Base-by-base conservation (phyloP, 2,797 vertebrate species). In the Falco berigora region DNA sequence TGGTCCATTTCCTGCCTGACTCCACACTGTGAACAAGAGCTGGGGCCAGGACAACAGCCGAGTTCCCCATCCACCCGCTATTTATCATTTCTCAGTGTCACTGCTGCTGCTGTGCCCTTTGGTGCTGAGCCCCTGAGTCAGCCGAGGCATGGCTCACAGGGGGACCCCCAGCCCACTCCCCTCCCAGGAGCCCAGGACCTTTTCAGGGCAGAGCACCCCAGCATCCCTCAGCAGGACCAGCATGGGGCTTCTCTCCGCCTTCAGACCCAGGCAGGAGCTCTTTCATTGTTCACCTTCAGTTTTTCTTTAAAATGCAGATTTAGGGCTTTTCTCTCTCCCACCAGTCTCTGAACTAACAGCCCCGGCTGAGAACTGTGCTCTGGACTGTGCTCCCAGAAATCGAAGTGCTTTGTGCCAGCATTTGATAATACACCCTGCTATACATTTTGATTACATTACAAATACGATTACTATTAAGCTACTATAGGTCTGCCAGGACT, bases 391-490 rank as follows among this genome's bases (percentile, higher is more conserved):
- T 81, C 78, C 74, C 93, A 90, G 88, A 71, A 92, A 93, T 63
- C 91, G 49, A n/a, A 79, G 91, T 68, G 90, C 82, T 93, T 94
- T 90, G 92, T 91, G 92, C 89, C 92, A 85, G 84, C 32, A 1
- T 38, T 77, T 66, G 85, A 86, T 96, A 94, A 96, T 81, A 64
- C 93, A 64, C 68, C 77, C 95, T 75, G 96, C 96, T 92, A 93
- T 88, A 94, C n/a, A 71, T 93, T 97, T 94, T 82, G 92, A 94
- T 94, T 96, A 96, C 93, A 86, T 95, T 96, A 94, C 92, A 90
- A 95, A 95, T 92, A 96, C 15, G 91, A 96, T 96, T 96, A 94
- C 94, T 77, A 80, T 88, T 82, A 96, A 97, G 96, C 95, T 76
- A 87, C 97, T 82, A 93, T 58, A 71, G 83, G 86, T 88, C 93